Evolutionary conservation across 2,113 vertebrate species (phyloP).

Genomic region (Petrocephalus zakoni): DNA sequence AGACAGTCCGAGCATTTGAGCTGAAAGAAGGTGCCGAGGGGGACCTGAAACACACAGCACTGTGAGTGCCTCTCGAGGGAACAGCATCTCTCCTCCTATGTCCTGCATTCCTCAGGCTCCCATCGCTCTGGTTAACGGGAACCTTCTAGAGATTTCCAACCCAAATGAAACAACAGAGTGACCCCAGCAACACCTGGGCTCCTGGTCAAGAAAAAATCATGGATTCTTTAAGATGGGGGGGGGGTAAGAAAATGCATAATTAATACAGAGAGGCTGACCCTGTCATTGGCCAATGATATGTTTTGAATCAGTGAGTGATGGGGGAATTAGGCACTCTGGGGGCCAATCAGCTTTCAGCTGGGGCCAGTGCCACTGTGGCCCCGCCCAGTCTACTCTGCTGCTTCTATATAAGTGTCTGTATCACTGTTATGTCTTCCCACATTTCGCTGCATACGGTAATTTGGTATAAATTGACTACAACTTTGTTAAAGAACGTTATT

Average conservation of each 20-base stretch:
- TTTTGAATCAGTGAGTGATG: background rate
- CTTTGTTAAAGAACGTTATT: background rate
- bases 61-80: background rate
- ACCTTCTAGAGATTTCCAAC: background rate
- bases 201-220: background rate
- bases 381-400: background rate
- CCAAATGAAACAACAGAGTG: background rate
- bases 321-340: background rate
- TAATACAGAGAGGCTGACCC: background rate
- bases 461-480: background rate
- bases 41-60: background rate
- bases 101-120: background rate
- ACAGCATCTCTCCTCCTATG: constrained; percentile 1
- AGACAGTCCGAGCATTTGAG: background rate
- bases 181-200: background rate
- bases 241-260: background rate
- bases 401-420: background rate
- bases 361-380: background rate
- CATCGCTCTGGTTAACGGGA: background rate
- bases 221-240: background rate
- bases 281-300: background rate
- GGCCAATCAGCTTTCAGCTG: background rate
- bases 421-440: background rate
- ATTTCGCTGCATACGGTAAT: background rate
- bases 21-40: background rate